Conservation (phyloP, 1,140 invertebrate species). For the Pissodes strobi region DNA sequence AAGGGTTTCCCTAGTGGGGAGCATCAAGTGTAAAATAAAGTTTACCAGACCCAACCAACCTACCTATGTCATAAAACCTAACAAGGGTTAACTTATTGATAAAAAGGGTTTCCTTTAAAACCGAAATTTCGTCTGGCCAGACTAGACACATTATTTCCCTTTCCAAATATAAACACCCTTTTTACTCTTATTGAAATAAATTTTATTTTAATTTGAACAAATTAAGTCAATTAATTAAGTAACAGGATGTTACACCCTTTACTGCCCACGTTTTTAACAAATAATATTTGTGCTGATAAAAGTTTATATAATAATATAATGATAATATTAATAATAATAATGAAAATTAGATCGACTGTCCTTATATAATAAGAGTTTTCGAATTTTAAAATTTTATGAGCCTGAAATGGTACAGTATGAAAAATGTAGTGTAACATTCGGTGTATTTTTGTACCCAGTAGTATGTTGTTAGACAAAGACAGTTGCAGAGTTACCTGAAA, state of each 20-base stretch:
- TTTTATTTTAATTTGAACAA: too few relatives aligned
- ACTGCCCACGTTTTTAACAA: too few relatives aligned
- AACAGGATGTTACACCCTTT: too few relatives aligned
- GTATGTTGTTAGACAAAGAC: conserved; percentile 44
- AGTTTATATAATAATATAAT: conserved; percentile 22
- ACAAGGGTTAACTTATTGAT: conserved; percentile 14
- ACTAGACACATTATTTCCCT: too few relatives aligned
- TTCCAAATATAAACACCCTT: too few relatives aligned
- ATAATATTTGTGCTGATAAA: conserved; percentile 30
- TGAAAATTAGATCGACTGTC: conserved; percentile 56
- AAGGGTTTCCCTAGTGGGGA: background rate
- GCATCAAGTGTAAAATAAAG: background rate
- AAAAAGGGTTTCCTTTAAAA: too few relatives aligned
- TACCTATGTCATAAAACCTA: conserved; percentile 9
- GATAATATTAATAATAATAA: conserved; percentile 46
- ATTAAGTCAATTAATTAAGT: too few relatives aligned
- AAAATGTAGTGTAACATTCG: conserved; percentile 50
- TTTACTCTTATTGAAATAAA: too few relatives aligned
- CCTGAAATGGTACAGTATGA: conserved; percentile 53
- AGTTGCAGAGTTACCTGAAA: conserved; percentile 43
- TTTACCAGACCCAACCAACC: background rate
- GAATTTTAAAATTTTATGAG: conserved; percentile 57
- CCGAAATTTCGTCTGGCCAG: too few relatives aligned
- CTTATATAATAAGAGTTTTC: conserved; percentile 56
- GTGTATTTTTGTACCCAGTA: conserved; percentile 58